These are phyloP conservation scores for Zhengitettix transpicula DNA, from an alignment of 2,888 invertebrate genomes.

Conservation along the genomic window DNA sequence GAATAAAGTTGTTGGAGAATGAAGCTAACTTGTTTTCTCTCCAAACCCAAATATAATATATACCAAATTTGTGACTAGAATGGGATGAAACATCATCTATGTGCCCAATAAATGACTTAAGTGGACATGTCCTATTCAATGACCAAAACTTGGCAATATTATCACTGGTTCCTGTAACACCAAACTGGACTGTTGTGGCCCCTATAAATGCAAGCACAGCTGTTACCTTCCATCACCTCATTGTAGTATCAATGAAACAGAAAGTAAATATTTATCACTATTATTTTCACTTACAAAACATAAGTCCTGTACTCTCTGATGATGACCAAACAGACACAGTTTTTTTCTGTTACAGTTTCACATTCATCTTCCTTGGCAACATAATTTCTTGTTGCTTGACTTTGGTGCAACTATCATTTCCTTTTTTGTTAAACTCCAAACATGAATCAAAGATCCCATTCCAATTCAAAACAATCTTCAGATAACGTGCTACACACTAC, in stretches of 20 bases:
- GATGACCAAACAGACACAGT: slow-evolving; percentile 44
- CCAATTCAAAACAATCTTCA: slow-evolving; percentile 27
- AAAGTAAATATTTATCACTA: slow-evolving; percentile 36
- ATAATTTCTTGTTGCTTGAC: too few relatives aligned
- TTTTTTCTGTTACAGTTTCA: not conserved
- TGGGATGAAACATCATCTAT: slow-evolving; percentile 70
- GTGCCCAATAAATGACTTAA: slow-evolving; percentile 78
- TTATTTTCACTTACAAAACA: slow-evolving; percentile 40
- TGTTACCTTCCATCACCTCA: slow-evolving; percentile 53
- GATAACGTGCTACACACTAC: too few relatives aligned
- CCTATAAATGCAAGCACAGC: slow-evolving; percentile 53
- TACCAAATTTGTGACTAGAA: too few relatives aligned
- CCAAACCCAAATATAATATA: too few relatives aligned
- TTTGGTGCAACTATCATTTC: not conserved
- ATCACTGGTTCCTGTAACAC: slow-evolving; percentile 72
- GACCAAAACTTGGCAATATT: slow-evolving; percentile 68
- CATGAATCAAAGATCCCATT: slow-evolving; percentile 46
- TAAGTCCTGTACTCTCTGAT: slow-evolving; percentile 51
- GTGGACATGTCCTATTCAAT: slow-evolving; percentile 60
- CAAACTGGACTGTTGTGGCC: slow-evolving; percentile 85
- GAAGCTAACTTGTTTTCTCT: too few relatives aligned
- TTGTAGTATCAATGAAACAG: slow-evolving; percentile 57
- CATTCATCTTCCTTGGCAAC: too few relatives aligned
- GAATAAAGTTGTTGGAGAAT: too few relatives aligned
- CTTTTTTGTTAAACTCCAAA: slow-evolving; percentile 43